phyloP scores from a whole-genome alignment of 2,113 vertebrate species.

The Rutilus rutilus region DNA sequence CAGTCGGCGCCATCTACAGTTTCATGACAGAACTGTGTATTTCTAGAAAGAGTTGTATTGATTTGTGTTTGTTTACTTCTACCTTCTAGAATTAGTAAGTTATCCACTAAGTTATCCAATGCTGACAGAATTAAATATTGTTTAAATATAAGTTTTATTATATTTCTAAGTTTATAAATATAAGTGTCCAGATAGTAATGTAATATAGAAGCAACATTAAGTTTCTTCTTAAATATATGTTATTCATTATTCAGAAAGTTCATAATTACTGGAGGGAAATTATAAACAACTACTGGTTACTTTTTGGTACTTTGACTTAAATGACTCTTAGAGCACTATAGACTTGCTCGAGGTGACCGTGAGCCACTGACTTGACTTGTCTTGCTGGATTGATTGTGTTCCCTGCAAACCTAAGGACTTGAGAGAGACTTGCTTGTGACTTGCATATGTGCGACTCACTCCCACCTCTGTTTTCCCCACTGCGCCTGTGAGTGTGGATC shows the following conservation, averaged over 20 bases:
- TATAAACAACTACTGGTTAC: not conserved
- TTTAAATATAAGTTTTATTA: too few relatives aligned
- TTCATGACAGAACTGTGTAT: too few relatives aligned
- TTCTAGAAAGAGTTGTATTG: not conserved
- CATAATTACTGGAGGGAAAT: not conserved
- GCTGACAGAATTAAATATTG: not conserved
- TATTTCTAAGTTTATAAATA: too few relatives aligned
- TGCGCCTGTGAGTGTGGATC: constrained; percentile 25
- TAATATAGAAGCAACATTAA: not conserved
- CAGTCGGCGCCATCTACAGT: too few relatives aligned
- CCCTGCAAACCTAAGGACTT: not conserved
- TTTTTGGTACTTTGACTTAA: not conserved
- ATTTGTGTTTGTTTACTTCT: not conserved
- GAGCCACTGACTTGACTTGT: not conserved
- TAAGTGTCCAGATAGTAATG: not conserved
- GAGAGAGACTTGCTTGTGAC: constrained; percentile 22
- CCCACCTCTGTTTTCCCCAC: constrained; percentile 31
- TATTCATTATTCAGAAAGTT: constrained; percentile 34
- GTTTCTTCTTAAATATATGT: not conserved
- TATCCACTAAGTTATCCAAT: not conserved
- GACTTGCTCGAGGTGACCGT: not conserved
- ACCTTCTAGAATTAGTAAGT: not conserved
- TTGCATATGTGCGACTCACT: constrained; percentile 22
- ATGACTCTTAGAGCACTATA: not conserved
- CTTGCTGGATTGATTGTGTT: constrained; percentile 1